Percentiles rank a stretch among this genome's conserved stretches.
phyloP scores from a whole-genome alignment of 1,140 invertebrate species.

The Drosophila bocki region DNA sequence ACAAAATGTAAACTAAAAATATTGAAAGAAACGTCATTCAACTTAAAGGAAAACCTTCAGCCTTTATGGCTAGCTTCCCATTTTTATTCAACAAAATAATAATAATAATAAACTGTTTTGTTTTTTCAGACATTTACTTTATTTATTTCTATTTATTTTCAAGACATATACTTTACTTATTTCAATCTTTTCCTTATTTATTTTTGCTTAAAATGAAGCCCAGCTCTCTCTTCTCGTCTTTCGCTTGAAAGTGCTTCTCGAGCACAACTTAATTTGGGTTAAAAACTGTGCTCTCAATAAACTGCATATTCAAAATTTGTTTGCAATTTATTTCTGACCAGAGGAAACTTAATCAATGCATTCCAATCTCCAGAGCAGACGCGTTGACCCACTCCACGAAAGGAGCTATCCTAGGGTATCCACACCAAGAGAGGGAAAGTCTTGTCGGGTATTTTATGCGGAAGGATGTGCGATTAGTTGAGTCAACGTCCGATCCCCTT shows the following conservation, averaged over 20 bases:
- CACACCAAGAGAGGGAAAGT: constrained; percentile 3
- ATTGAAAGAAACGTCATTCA: background rate
- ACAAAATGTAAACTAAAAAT: too few species aligned
- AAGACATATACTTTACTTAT: background rate
- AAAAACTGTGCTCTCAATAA: constrained; percentile 32
- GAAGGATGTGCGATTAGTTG: constrained; percentile 82
- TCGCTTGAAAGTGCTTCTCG: constrained; percentile 6
- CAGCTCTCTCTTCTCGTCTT: background rate
- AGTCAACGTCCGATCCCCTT: constrained; percentile 66
- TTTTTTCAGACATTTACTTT: background rate
- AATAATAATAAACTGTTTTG: background rate
- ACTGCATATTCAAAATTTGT: constrained; percentile 41
- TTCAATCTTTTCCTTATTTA: background rate
- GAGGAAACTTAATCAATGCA: constrained; percentile 43
- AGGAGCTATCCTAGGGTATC: constrained; percentile 21
- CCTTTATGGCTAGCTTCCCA: background rate
- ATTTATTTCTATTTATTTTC: background rate
- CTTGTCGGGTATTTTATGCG: constrained; percentile 67
- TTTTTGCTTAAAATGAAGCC: constrained; percentile 5
- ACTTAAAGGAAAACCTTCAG: background rate
- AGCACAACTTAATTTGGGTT: constrained; percentile 31
- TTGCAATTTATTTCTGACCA: constrained; percentile 32
- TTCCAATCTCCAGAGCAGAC: constrained; percentile 25
- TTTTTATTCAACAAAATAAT: background rate
- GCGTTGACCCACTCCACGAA: constrained; percentile 22